Evolutionary conservation across 2,888 invertebrate species (phyloP), one percentile per base, ranked within the genome.

Genomic region (Neoitamus cyanurus): DNA sequence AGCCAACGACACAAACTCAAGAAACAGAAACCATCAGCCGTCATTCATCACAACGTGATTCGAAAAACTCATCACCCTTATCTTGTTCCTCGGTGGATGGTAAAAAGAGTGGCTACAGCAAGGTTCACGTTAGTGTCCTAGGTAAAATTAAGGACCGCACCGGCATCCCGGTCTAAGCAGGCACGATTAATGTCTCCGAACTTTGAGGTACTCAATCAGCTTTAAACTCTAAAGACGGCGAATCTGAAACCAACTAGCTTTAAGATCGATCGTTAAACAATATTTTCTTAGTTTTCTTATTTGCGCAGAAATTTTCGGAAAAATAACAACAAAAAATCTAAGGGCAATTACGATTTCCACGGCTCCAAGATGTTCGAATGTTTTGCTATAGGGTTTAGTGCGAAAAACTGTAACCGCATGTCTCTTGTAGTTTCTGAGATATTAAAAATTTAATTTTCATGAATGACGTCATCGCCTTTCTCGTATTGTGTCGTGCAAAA

Each of bases 121-220:
- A 91, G 85, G 90, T 90, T 1, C 91, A 91, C 85, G 90, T 90
- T 0, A 91, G 91, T 87, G 91, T 91, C n/a, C 88, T 91, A 58
- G 91, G 91, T 46, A 91, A 91, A 87, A 90, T 91, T 42, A 91
- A 91, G 85, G 91, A 91, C 87, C 90, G 91, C 37, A 91, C 91
- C 75, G 91, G 91, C 30, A 91, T 91, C 85, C 91, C 91, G 2
- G 91, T 91, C 86, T 91, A 91, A 84, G 34, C 3, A 20, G 34
- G 11, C 73, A 20, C 25, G 20, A 15, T 20, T 20, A 37, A n/a
- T 34, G 36, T 73, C 36, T 36, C 2, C 70, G 6, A 20, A 58
- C 58, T 9, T 58, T 25, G 20, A 20, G 20, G 28, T 25, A 75
- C 58, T 28, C n/a, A 75, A 75, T 75, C 42, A 75, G 75, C 75